These are phyloP conservation scores for Lichenostomus cassidix DNA, from an alignment of 2,113 vertebrate genomes.

Conservation along the genomic window DNA sequence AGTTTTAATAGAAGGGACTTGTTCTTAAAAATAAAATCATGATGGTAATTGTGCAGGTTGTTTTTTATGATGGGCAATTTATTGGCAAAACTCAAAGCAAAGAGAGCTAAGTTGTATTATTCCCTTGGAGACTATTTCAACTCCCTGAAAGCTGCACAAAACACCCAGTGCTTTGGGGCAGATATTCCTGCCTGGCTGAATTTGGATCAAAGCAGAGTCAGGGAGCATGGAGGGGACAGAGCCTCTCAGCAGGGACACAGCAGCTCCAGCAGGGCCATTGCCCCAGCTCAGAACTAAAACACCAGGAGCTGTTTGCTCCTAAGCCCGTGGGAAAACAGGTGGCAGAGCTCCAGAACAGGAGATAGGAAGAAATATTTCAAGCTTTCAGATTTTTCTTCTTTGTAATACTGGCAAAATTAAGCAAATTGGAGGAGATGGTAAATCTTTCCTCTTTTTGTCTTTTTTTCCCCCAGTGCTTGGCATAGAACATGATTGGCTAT, in stretches of 20 bases:
- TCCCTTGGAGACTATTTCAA: not conserved
- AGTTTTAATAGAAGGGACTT: not conserved
- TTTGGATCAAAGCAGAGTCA: not conserved
- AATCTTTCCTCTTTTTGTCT: not conserved
- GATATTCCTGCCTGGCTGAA: not conserved
- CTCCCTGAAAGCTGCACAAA: not conserved
- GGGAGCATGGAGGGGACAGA: not conserved
- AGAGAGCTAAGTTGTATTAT: not conserved
- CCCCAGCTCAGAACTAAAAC: not conserved
- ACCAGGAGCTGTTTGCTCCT: not conserved
- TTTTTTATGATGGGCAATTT: not conserved
- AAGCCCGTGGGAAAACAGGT: not conserved
- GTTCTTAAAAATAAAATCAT: not conserved
- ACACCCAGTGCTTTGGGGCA: not conserved
- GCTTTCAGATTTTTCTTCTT: not conserved
- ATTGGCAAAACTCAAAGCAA: not conserved
- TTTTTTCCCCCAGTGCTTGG: not conserved
- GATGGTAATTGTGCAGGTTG: not conserved
- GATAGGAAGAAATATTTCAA: not conserved
- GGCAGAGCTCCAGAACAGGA: not conserved
- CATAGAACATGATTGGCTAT: not conserved
- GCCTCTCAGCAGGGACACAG: not conserved
- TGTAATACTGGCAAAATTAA: not conserved
- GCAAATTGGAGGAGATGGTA: not conserved
- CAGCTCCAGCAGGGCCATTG: not conserved